phyloP scores from a whole-genome alignment of 2,888 invertebrate genomes.

The Oscheius sp. region DNA sequence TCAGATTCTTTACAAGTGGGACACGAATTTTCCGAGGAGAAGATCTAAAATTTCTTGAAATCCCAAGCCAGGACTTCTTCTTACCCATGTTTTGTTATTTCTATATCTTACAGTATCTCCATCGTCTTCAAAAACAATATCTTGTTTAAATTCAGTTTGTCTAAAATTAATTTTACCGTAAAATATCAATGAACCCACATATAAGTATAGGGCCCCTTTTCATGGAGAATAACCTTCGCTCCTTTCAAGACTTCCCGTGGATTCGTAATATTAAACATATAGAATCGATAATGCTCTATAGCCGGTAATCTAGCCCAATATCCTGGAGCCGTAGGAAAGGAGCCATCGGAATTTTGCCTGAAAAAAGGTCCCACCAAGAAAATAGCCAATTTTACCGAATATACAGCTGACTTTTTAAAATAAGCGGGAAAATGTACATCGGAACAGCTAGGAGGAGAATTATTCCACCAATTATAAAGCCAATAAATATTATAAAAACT shows the following conservation, averaged over 20 bases:
- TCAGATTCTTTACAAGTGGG: background rate
- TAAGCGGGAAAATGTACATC: background rate
- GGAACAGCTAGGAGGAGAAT: background rate
- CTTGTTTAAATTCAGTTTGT: constrained; percentile 4
- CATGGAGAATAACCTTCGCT: background rate
- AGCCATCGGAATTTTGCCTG: background rate
- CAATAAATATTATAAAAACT: background rate
- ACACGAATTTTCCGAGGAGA: background rate
- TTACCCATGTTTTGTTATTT: constrained; percentile 14
- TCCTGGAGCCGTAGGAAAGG: background rate
- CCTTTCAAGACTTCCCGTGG: background rate
- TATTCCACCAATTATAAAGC: background rate
- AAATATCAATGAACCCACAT: background rate
- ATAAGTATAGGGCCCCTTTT: constrained; percentile 3
- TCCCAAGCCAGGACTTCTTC: background rate
- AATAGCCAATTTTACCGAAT: background rate
- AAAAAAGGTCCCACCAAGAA: background rate
- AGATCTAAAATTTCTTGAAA: background rate
- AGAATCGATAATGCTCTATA: background rate
- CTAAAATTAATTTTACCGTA: background rate
- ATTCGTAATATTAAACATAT: constrained; percentile 10
- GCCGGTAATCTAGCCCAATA: constrained; percentile 5
- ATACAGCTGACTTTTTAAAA: background rate
- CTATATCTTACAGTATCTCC: background rate
- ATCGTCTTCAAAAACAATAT: constrained; percentile 5